Evolutionary conservation across 2,113 vertebrate genomes (phyloP), one percentile per base, ranked within the genome.

Genomic region (Misgurnus mizolepis): DNA sequence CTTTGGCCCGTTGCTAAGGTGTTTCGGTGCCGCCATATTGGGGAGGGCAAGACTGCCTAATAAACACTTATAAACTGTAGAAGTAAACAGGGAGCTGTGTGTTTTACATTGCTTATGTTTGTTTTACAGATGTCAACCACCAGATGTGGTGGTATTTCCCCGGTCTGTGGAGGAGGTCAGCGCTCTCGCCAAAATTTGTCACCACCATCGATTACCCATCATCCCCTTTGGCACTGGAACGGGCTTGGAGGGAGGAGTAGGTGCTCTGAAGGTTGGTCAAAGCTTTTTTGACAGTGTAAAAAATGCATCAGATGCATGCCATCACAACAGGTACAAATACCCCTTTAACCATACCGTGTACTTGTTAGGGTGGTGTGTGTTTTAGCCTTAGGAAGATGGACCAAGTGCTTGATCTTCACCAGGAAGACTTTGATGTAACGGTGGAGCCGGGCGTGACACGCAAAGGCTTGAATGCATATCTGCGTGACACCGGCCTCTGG

Each of bases 191-290:
- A 92, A 89, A 3, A 88, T 96, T 69, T 99, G 97, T 87, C 87
- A 95, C 72, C 68, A 79, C 17, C 83, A 91, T 62, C 80, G 65
- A 0, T 88, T 96, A 64, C 96, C 96, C 87, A 95, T 99, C 82
- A 94, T 98, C 84, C 96, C 97, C 3, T 99, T 96, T 0, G 96
- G 97, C 84, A 98, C 95, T 0, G 96, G 97, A 70, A 98, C 97
- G 0, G 96, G 97, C 5, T 78, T 99, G 4, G 96, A 99, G 80
- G 97, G 97, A 0, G 97, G 97, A 0, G 95, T 98, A 8, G 89
- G 90, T 0, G 97, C 97, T 0, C 58, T 95, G 76, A 90, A 93
- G 92, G 97, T 97, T 89, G 85, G 84, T 67, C 55, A 43, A 45
- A 10, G n/a, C n/a, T n/a, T n/a, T n/a, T n/a, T n/a, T n/a, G n/a